Evolutionary conservation across 2,888 invertebrate genomes (phyloP).

Genomic region (Nomada ferruginata): DNA sequence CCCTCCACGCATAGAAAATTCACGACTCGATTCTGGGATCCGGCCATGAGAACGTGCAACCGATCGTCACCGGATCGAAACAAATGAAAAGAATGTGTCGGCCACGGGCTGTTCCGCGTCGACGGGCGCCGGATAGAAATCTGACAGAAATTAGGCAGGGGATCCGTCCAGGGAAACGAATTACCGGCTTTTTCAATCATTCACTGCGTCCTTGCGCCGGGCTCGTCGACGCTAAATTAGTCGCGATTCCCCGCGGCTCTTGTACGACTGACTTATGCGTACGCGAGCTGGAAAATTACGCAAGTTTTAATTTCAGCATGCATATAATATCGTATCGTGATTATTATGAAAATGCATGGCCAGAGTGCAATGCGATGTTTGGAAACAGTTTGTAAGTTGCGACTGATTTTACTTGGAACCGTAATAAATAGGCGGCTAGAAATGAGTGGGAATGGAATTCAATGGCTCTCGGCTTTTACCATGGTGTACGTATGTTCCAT

Average conservation of each 20-base stretch:
- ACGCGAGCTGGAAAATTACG: background rate
- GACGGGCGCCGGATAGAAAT: constrained; percentile 65
- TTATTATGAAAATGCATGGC: too few relatives aligned
- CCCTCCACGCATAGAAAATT: constrained; percentile 69
- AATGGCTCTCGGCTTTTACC: too few relatives aligned
- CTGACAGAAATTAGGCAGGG: constrained; percentile 65
- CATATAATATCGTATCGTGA: background rate
- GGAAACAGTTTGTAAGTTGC: too few relatives aligned
- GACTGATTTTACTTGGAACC: too few relatives aligned
- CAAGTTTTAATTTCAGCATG: background rate
- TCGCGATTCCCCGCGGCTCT: background rate
- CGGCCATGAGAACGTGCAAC: constrained; percentile 57
- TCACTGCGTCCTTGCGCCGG: constrained; percentile 35
- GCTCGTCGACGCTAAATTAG: constrained; percentile 15
- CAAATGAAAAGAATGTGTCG: constrained; percentile 63
- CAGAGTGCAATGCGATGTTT: too few relatives aligned
- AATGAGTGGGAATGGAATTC: too few relatives aligned
- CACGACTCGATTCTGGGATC: constrained; percentile 72
- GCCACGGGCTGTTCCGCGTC: constrained; percentile 46
- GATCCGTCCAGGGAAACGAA: constrained; percentile 64
- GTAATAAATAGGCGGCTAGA: too few relatives aligned
- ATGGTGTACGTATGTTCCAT: too few relatives aligned
- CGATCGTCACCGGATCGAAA: constrained; percentile 65
- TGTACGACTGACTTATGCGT: background rate
- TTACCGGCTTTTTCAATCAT: constrained; percentile 73